A percentile compares a stretch with the other conserved stretches of the same genome.
Evolutionary conservation across 2,113 vertebrate species (phyloP).

Genomic region (Anguilla japonica): DNA sequence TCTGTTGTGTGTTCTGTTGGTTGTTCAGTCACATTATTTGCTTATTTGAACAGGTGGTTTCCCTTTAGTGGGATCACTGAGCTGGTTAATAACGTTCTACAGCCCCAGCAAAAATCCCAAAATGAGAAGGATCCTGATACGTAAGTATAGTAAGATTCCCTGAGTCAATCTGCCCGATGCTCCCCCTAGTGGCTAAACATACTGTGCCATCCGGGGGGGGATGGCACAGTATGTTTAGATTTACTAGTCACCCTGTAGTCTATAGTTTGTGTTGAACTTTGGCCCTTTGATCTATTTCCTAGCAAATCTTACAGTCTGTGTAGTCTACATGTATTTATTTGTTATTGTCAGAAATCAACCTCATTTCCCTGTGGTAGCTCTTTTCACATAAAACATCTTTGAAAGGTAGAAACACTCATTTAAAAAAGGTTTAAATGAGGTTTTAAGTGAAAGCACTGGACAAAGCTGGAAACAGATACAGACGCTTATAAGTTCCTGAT

Average conservation of each 20-base stretch:
- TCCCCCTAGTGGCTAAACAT: not conserved
- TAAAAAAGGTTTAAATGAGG: not conserved
- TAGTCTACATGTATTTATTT: not conserved
- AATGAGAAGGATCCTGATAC: slow-evolving; percentile 83
- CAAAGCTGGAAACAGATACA: not conserved
- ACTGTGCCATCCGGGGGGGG: not conserved
- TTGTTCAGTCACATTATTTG: slow-evolving; percentile 86
- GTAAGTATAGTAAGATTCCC: slow-evolving; percentile 78
- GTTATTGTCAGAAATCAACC: not conserved
- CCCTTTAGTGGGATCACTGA: slow-evolving; percentile 89
- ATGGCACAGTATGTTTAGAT: slow-evolving; percentile 1
- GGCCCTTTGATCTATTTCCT: not conserved
- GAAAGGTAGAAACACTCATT: not conserved
- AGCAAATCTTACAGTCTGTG: not conserved
- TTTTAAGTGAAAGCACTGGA: not conserved
- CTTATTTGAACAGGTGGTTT: slow-evolving; percentile 92
- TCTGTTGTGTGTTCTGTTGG: slow-evolving; percentile 38
- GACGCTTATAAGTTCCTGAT: too few species aligned
- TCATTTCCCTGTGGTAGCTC: not conserved
- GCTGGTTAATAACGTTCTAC: slow-evolving; percentile 90
- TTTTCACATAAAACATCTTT: not conserved
- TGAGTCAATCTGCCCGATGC: not conserved
- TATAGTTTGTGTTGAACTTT: not conserved
- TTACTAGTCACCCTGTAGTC: not conserved
- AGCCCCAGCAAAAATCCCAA: slow-evolving; percentile 84